Conservation (phyloP, 35 echinoderm and acorn worm species). For the Patiria miniata region DNA sequence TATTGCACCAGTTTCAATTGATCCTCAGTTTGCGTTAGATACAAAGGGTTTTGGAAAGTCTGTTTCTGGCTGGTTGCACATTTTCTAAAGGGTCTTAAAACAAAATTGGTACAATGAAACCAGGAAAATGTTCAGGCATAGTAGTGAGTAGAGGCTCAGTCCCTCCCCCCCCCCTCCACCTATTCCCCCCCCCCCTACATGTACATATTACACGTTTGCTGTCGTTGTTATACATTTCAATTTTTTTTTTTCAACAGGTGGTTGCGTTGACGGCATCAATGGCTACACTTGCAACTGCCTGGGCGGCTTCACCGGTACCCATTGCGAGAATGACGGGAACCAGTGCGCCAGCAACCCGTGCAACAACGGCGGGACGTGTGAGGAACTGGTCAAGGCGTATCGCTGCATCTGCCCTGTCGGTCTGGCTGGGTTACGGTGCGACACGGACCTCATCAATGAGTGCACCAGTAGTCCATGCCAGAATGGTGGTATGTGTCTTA, state of each 20-base stretch:
- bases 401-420: conserved; percentile 73
- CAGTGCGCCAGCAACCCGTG: conserved; percentile 76
- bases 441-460: conserved; percentile 77
- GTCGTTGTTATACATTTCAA: neutral
- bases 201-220: no score
- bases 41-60: no score
- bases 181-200: no score
- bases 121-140: no score
- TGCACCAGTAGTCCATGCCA: conserved; percentile 75
- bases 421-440: conserved; percentile 68
- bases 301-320: conserved; percentile 46
- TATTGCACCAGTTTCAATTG: no score
- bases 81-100: no score
- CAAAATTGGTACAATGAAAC: no score
- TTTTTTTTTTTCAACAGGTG: conserved; percentile 23
- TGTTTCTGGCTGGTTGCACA: no score
- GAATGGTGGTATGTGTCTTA: conserved; percentile 57
- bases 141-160: no score
- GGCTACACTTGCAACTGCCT: conserved; percentile 55
- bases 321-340: conserved; percentile 61
- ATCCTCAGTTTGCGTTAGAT: no score
- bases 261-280: conserved; percentile 55
- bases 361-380: conserved; percentile 72
- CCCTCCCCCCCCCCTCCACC: no score
- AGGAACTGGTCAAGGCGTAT: conserved; percentile 82